These are phyloP conservation scores for Cyrtodaria siliqua DNA, from an alignment of 2,888 invertebrate genomes.

Conservation along the genomic window DNA sequence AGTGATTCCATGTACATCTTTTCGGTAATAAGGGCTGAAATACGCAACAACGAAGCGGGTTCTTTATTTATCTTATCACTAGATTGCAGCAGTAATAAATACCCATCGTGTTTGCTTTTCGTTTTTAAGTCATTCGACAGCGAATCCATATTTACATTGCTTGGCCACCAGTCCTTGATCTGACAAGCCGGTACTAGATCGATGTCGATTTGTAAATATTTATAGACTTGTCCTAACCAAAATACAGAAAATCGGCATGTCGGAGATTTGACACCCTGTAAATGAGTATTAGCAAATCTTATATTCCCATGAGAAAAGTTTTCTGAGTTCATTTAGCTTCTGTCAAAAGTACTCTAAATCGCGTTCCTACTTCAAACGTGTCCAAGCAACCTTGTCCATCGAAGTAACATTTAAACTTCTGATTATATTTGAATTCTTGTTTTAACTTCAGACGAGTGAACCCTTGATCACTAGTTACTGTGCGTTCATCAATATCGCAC, in stretches of 20 bases:
- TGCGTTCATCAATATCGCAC: constrained; percentile 9
- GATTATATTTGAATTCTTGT: neutral
- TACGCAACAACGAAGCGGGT: neutral
- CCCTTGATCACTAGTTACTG: neutral
- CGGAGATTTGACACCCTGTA: neutral
- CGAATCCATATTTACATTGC: neutral
- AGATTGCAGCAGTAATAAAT: constrained; percentile 4
- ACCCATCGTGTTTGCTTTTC: neutral
- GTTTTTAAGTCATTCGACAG: neutral
- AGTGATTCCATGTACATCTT: constrained; percentile 12
- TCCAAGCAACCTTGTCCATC: constrained; percentile 1
- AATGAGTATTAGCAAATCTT: neutral
- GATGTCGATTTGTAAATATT: constrained; percentile 8
- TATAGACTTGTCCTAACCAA: constrained; percentile 12
- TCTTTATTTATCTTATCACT: too few species aligned
- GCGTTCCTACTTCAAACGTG: neutral
- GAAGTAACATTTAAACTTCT: neutral
- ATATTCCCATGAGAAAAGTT: neutral
- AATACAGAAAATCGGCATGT: neutral
- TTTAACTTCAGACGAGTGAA: constrained; percentile 7
- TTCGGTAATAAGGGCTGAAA: constrained; percentile 12
- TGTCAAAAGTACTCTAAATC: neutral
- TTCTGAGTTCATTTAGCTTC: too few species aligned
- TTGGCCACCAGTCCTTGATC: constrained; percentile 15
- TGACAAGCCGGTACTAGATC: constrained; percentile 23